Base-by-base conservation (phyloP, 2,113 vertebrate species). In the Tupaia tana region DNA sequence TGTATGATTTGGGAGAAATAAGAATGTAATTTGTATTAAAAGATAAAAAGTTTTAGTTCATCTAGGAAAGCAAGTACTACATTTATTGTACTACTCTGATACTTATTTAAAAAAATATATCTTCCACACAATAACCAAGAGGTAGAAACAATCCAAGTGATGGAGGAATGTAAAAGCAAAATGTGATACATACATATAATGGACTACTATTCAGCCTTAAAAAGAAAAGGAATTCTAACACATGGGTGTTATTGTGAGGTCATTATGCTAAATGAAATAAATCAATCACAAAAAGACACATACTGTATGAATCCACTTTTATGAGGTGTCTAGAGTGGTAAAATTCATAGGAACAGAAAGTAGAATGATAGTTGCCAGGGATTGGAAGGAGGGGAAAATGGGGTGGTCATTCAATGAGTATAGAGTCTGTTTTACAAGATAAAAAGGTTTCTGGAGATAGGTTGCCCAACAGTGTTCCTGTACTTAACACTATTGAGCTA, bases 61-160 rank as follows among this genome's bases (percentile, higher is more conserved):
- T 94, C 64, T 94, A 70, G 79, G 80, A 97, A 96, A 97, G 61
- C 73, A 97, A 96, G 58, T 86, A 66, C 2, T 56, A 6, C 81
- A 82, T 67, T 97, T 67, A 29, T 63, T 92, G 9, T 97, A 86
- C 96, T 96, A 20, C 22, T 78, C 95, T 97, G 96, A 97, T 91
- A 71, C 12, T 61, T 90, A 31, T 80, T 73, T 61, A 96, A 90
- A 96, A 97, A 97, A 4, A 43, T 43, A 97, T 94, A 77, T 96
- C 15, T 97, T 91, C 95, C 92, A 63, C 69, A 78, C 18, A 80
- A 69, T 93, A 96, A 93, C 59, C 87, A 98, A 97, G 95, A 95
- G 81, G 71, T 96, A 84, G 96, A 90, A 93, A n/a, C 31, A 94
- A 74, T 25, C 2, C 22, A 61, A 5, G 6, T 54, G 19, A 25